phyloP scores from a whole-genome alignment of 2,113 vertebrate species.

The Rhea pennata region DNA sequence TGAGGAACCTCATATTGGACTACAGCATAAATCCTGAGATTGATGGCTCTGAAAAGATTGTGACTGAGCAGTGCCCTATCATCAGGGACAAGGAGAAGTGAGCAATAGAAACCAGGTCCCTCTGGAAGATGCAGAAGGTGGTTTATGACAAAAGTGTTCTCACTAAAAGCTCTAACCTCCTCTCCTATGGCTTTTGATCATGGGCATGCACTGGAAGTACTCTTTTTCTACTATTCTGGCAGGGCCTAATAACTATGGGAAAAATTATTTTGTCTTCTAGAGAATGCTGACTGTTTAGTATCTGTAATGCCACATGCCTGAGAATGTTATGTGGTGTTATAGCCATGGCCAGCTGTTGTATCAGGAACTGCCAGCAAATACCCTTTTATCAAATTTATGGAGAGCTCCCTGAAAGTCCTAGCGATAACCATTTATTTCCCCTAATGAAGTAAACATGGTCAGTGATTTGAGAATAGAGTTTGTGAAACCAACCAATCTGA shows the following conservation, averaged over 20 bases:
- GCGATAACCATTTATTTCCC: background rate
- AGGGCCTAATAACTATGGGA: too few relatives aligned
- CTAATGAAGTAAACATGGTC: background rate
- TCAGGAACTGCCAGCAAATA: background rate
- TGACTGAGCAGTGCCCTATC: background rate
- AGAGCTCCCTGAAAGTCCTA: background rate
- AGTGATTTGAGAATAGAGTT: background rate
- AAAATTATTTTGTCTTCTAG: too few relatives aligned
- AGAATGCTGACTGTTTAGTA: too few relatives aligned
- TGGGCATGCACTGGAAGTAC: background rate
- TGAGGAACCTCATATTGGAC: too few relatives aligned
- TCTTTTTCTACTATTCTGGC: background rate
- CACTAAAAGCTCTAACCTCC: background rate
- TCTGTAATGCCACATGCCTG: too few relatives aligned
- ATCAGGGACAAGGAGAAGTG: background rate
- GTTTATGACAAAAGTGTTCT: background rate
- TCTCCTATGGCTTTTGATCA: background rate
- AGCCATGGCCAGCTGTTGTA: background rate
- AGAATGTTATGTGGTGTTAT: background rate
- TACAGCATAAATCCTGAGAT: background rate
- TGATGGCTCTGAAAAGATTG: background rate
- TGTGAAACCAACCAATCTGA: background rate
- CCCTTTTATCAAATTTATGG: background rate
- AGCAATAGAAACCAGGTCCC: background rate
- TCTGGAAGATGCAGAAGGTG: background rate